These are phyloP conservation scores for Craseonycteris thonglongyai DNA, from an alignment of 2,113 vertebrate species.

Conservation along the genomic window DNA sequence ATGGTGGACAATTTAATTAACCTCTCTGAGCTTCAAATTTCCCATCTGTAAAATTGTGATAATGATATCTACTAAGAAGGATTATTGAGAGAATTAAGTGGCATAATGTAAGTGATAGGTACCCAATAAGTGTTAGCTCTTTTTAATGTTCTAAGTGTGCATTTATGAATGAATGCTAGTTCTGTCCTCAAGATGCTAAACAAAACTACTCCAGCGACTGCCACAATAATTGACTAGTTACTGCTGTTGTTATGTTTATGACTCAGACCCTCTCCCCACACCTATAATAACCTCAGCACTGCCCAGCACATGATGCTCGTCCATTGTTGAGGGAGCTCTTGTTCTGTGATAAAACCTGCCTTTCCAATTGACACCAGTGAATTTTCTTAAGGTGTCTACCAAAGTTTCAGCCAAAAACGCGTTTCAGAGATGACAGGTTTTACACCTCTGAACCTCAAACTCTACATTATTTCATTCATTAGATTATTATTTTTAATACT, in stretches of 20 bases:
- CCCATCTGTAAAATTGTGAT: not conserved
- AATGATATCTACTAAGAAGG: not conserved
- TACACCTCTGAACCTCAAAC: not conserved
- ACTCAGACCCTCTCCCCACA: not conserved
- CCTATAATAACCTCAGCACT: not conserved
- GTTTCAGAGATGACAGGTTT: conserved; percentile 3
- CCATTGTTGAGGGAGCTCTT: conserved; percentile 15
- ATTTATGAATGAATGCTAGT: not conserved
- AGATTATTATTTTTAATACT: not conserved
- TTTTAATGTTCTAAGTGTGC: not conserved
- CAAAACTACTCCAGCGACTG: not conserved
- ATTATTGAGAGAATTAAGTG: not conserved
- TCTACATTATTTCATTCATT: not conserved
- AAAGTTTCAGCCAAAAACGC: not conserved
- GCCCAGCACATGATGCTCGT: not conserved
- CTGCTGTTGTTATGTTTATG: conserved; percentile 1
- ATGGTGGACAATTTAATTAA: not conserved
- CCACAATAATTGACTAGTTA: not conserved
- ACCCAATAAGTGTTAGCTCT: not conserved
- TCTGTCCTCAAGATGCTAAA: not conserved
- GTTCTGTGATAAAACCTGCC: not conserved
- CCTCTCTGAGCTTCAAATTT: not conserved
- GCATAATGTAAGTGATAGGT: not conserved
- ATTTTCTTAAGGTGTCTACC: not conserved
- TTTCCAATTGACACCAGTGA: not conserved